Evolutionary conservation across 2,113 vertebrate species (phyloP).

Genomic region (Phrynosoma blainvillii): DNA sequence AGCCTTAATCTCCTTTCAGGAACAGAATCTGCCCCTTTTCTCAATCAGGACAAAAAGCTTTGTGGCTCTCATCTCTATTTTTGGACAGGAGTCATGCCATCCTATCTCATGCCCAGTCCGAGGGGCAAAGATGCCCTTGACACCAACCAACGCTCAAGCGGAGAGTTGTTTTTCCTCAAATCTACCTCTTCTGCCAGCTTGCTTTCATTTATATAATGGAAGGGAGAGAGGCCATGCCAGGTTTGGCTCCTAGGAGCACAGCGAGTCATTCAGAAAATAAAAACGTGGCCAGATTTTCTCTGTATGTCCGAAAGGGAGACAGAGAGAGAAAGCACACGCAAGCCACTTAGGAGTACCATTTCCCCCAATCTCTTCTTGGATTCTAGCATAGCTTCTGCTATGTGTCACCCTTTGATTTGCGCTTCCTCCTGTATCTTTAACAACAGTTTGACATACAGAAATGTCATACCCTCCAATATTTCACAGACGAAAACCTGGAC

Average conservation of each 20-base stretch:
- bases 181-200: not conserved
- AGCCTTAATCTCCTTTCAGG: not conserved
- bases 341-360: not conserved
- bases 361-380: too few species aligned
- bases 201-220: not conserved
- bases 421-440: not conserved
- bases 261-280: not conserved
- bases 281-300: too few species aligned
- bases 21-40: not conserved
- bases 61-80: not conserved
- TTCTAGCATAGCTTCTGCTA: not conserved
- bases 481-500: too few species aligned
- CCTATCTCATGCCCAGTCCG: not conserved
- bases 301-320: too few species aligned
- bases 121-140: not conserved
- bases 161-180: not conserved
- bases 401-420: too few species aligned
- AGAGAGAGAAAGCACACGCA: not conserved
- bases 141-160: not conserved
- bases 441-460: too few species aligned
- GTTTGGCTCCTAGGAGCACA: not conserved
- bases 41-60: not conserved
- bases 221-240: not conserved
- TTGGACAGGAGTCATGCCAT: not conserved
- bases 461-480: not conserved